Evolutionary conservation across 2,113 vertebrate genomes (phyloP), one percentile per base, ranked within the genome.

Genomic region (Pan paniscus): DNA sequence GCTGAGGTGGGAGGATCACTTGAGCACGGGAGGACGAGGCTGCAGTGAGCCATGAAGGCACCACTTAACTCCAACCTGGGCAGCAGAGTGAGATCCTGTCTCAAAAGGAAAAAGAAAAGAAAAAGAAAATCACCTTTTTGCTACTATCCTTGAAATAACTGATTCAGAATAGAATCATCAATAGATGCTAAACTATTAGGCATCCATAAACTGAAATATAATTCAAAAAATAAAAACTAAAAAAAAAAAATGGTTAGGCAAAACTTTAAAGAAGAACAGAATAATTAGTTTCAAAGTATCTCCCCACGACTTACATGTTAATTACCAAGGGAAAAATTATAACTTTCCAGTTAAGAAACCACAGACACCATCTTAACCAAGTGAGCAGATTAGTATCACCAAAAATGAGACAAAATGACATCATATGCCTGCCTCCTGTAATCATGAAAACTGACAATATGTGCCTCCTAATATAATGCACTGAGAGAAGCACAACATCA

Each of bases 71-170:
- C 61, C 12, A 64, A 27, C 61, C 27, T 14, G 61, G 61, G 61
- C 61, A 64, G 30, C 61, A 64, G 61, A 64, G 27, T 32, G 27
- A 64, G 61, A 32, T 32, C 61, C 61, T 64, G 61, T 27, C 61
- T 64, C 61, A 64, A 64, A 64, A 32, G 27, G 27, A 2, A 30
- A 64, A 32, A 64, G 30, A 64, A 32, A 30, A 32, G 27, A 64
- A 64, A 30, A 30, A 82, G 38, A 90, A 95, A 97, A 97, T n/a
- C 55, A 93, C 3, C 76, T 87, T 70, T 87, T 93, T 93, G 78
- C 32, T 83, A 90, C 23, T 35, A 79, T 59, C 10, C 87, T 23
- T 30, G 40, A 52, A 86, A 50, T 93, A 84, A 84, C 25, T 88
- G 55, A 95, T 75, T 95, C 70, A 84, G 72, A 75, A 22, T 64